Evolutionary conservation across 1,140 invertebrate genomes (phyloP), one percentile per base, ranked within the genome.

Genomic region (Anoplophora glabripennis): DNA sequence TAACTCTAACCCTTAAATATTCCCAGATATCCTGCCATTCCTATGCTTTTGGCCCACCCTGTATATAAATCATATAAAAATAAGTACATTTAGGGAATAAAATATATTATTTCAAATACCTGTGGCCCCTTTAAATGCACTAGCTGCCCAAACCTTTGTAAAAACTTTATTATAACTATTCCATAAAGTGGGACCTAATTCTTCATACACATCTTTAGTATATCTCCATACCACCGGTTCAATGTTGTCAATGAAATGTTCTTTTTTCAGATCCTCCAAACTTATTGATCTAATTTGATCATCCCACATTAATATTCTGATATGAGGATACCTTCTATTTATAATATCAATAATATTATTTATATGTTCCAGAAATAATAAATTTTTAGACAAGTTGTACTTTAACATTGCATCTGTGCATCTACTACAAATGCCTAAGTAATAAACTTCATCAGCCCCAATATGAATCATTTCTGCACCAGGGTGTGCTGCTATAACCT

Each of bases 201-300:
- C 71, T 38, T 72, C 62, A 37, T 72, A 73, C 11, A 87, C 81
- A 67, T 86, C 81, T 54, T 82, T 79, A 47, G 78, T 78, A 67
- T 90, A 90, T 4, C 85, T 81, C 91, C 91, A 93, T 12, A 93
- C 85, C 80, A 96, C 93, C 0, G 89, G 89, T 72, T 94, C 88
- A 4, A 94, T 84, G 48, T 88, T 80, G 33, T 83, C 81, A 1
- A 85, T 84, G 14, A 91, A 77, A 12, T 84, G 81, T 67, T 83
- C 85, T 52, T 82, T 83, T 75, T 83, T 76, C 73, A 89, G 80
- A 68, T 83, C 76, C 49, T 81, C 76, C 59, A 83, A 72, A 11
- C 83, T 81, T 66, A 93, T 84, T 21, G 85, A 80, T 34, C 92
- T 79, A 37, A 97, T 72, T 89, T 96, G 95, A 73, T 98, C 95